Conservation (phyloP, 2,113 vertebrate species). For the Bubo scandiacus region DNA sequence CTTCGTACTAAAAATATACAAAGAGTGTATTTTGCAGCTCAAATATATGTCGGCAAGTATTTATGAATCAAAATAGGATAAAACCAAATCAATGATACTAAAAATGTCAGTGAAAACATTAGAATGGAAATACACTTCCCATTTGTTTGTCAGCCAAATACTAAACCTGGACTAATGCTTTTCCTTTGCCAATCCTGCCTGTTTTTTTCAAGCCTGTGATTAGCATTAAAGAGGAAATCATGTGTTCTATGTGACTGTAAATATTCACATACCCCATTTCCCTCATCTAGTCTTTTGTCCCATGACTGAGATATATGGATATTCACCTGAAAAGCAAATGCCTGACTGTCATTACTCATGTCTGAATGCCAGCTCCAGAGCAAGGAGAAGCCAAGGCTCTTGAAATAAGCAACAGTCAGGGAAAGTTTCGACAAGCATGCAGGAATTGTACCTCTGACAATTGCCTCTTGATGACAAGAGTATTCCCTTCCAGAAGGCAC, state of each 20-base stretch:
- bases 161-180: slow-evolving; percentile 19
- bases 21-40: slow-evolving; percentile 6
- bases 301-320: slow-evolving; percentile 7
- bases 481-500: neutral
- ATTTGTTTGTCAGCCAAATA: slow-evolving; percentile 21
- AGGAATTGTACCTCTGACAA: neutral
- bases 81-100: neutral
- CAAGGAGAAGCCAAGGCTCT: slow-evolving; percentile 22
- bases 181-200: neutral
- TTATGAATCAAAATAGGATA: slow-evolving; percentile 29
- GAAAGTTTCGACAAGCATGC: neutral
- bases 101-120: slow-evolving; percentile 18
- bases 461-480: neutral
- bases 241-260: slow-evolving; percentile 32
- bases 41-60: slow-evolving; percentile 46
- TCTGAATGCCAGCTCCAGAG: neutral
- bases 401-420: neutral
- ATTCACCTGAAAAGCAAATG: slow-evolving; percentile 54
- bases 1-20: slow-evolving; percentile 61
- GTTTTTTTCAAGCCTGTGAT: neutral
- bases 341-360: slow-evolving; percentile 38
- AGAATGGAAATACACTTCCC: slow-evolving; percentile 16
- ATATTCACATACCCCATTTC: neutral
- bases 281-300: slow-evolving; percentile 1
- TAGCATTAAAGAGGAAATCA: slow-evolving; percentile 30